Percentiles rank a stretch among this genome's conserved stretches.
phyloP scores from a whole-genome alignment of 1,140 invertebrate species.

The Trachymyrmex cornetzi region DNA sequence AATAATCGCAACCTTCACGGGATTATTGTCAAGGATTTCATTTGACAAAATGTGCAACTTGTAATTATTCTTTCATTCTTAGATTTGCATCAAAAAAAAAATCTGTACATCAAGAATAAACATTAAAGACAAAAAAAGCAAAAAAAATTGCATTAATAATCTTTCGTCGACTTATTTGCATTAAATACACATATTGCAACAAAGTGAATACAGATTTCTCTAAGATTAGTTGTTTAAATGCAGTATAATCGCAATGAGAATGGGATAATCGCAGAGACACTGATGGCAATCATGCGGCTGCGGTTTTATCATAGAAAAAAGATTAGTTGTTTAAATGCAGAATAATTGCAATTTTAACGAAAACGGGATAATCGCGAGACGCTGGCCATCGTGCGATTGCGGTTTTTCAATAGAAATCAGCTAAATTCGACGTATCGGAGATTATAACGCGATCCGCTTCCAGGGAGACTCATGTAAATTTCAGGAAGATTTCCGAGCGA shows the following conservation, averaged over 20 bases:
- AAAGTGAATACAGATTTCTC: neutral
- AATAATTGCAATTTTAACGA: too few relatives aligned
- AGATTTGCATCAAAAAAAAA: neutral
- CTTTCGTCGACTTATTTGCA: neutral
- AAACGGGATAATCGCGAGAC: neutral
- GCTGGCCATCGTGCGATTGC: neutral
- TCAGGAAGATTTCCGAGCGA: constrained; percentile 67
- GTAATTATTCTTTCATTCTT: neutral
- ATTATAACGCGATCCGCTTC: constrained; percentile 68
- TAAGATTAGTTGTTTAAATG: neutral
- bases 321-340: too few relatives aligned
- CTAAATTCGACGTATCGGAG: constrained; percentile 31
- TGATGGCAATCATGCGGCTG: neutral
- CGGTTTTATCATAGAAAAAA: neutral
- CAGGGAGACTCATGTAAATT: constrained; percentile 73
- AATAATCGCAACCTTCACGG: constrained; percentile 4
- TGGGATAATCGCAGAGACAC: neutral
- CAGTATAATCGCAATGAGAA: constrained; percentile 15
- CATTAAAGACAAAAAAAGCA: neutral
- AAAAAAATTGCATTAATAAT: neutral
- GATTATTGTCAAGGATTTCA: neutral
- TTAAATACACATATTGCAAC: neutral
- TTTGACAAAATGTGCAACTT: constrained; percentile 1
- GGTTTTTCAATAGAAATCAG: constrained; percentile 1
- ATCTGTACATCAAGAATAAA: neutral